phyloP scores from a whole-genome alignment of 2,113 vertebrate genomes.

The Menura novaehollandiae region DNA sequence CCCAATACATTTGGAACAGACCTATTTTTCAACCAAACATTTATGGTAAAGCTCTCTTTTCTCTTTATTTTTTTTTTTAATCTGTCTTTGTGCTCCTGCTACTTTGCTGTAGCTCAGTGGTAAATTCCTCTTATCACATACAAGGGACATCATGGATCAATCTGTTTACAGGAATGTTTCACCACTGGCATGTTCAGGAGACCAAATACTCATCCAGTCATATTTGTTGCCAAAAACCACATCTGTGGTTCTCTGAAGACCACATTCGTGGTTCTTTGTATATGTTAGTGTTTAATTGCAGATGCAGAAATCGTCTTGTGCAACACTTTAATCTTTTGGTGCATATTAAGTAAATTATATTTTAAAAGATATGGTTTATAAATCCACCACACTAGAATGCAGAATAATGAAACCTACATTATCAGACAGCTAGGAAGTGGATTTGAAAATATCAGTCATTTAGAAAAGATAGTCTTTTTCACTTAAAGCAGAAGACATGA shows the following conservation, averaged over 20 bases:
- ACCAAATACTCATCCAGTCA: background rate
- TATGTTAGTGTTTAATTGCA: background rate
- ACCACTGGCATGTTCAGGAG: background rate
- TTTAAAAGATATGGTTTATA: background rate
- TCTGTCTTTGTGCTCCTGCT: background rate
- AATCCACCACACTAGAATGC: background rate
- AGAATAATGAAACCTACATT: background rate
- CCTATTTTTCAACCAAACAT: background rate
- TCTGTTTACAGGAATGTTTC: background rate
- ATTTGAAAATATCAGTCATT: background rate
- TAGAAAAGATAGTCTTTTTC: background rate
- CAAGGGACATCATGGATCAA: background rate
- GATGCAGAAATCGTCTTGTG: background rate
- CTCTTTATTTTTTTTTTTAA: background rate
- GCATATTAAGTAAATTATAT: background rate
- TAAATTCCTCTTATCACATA: background rate
- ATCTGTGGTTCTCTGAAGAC: background rate
- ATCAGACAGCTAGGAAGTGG: background rate
- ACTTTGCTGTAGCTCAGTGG: background rate
- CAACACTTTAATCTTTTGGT: background rate
- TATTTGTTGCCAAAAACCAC: background rate
- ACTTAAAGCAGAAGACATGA: background rate
- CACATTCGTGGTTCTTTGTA: background rate
- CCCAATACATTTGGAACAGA: background rate
- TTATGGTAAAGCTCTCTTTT: background rate